phyloP scores from a whole-genome alignment of 2,797 vertebrate genomes.

The Sebastes dallii region DNA sequence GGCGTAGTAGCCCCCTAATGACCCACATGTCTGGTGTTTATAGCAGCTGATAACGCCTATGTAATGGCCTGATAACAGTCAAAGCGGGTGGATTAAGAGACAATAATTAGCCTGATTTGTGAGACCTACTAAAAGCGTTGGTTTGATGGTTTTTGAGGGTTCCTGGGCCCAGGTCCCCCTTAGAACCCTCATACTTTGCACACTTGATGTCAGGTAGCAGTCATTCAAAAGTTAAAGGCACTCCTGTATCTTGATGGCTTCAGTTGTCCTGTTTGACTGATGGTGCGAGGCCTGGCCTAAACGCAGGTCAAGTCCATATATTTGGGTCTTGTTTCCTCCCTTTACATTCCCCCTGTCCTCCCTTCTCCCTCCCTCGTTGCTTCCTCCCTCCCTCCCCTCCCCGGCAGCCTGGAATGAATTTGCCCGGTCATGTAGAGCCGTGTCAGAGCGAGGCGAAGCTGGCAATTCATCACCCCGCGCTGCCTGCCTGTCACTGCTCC shows the following conservation, averaged over 20 bases:
- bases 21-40: no score
- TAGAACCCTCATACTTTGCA: not conserved
- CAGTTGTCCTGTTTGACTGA: slow-evolving; percentile 6
- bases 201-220: not conserved
- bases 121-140: not conserved
- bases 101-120: not conserved
- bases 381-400: not conserved
- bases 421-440: slow-evolving; percentile 74
- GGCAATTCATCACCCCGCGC: slow-evolving; percentile 76
- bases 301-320: slow-evolving; percentile 33
- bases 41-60: no score
- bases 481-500: slow-evolving; percentile 61
- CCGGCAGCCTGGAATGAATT: slow-evolving; percentile 68
- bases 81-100: not conserved
- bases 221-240: not conserved
- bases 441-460: slow-evolving; percentile 61
- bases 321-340: slow-evolving; percentile 22
- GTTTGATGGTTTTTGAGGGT: not conserved
- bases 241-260: not conserved
- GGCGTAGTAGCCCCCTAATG: no score
- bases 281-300: not conserved
- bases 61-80: no score
- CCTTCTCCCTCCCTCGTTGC: not conserved
- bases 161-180: not conserved
- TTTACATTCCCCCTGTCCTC: not conserved